These are phyloP conservation scores for Ictalurus furcatus DNA, from an alignment of 2,113 vertebrate genomes.

Conservation along the genomic window DNA sequence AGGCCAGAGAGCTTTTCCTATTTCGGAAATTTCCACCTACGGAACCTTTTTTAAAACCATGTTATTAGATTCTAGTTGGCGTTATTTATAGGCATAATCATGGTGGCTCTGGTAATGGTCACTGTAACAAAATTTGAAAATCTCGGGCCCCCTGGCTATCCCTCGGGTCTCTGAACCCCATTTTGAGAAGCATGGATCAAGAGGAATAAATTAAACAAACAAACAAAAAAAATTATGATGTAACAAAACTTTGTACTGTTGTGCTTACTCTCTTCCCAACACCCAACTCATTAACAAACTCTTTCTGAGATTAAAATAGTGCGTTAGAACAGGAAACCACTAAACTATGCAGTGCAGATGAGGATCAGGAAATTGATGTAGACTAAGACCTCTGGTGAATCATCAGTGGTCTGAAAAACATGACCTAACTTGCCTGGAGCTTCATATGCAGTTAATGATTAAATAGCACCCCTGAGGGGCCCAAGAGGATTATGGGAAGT, in stretches of 20 bases:
- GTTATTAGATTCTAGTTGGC: background rate
- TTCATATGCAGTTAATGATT: constrained; percentile 10
- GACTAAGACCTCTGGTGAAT: constrained; percentile 1
- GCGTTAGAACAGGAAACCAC: background rate
- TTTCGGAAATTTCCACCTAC: background rate
- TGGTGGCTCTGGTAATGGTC: background rate
- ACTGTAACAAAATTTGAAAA: background rate
- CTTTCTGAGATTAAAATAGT: background rate
- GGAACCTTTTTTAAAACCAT: background rate
- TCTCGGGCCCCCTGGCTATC: background rate
- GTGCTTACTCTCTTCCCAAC: background rate
- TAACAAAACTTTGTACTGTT: background rate
- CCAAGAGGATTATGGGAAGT: constrained; percentile 27
- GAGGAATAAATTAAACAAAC: background rate
- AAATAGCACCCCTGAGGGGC: background rate
- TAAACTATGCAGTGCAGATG: background rate
- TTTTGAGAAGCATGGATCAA: background rate
- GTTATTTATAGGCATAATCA: background rate
- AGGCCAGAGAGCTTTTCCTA: background rate
- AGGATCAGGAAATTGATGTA: background rate
- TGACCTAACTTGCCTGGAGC: constrained; percentile 4
- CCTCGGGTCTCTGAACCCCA: background rate
- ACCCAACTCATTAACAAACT: background rate
- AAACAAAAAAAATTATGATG: background rate
- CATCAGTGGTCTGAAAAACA: background rate